Base-by-base conservation (phyloP, 2,888 invertebrate species). In the Salticus scenicus region DNA sequence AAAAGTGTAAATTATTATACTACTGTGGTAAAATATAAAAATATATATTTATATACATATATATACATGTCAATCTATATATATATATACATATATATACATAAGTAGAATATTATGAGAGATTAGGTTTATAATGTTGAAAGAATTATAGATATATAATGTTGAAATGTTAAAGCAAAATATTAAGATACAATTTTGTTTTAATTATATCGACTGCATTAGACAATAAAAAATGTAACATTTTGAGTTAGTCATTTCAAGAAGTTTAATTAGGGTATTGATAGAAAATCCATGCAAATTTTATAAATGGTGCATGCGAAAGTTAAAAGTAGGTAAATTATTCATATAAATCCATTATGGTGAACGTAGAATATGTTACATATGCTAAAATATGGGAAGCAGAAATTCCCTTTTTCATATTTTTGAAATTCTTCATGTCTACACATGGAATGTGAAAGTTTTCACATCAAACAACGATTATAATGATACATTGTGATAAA, bases 401-500 rank as follows among this genome's bases (percentile, higher is more conserved):
- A 57, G 8, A 57, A 47, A 17, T 57, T 57, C 57, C 57, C 5
- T 7, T 5, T 57, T 57, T 1, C 4, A 57, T 57, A 57, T 57
- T 57, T 57, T 57, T 57, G 24, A 24, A 57, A 57, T 4, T 24
- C 12, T 5, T 20, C 24, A 57, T 57, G 24, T 17, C 0, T 30
- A 14, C 1, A 66, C 30, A 31, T 0, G 8, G 30, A 66, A 30
- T 66, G 24, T 66, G n/a, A 31, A 30, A 66, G 66, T 1, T 30
- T 14, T 12, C 12, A 28, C 66, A 2, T n/a, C n/a, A 66, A 66
- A 66, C 30, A 66, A 66, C 30, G 31, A 31, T 31, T 66, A 17
- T 31, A 66, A 30, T 30, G 28, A 31, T 30, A 30, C 66, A 66
- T 66, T 31, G 31, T 66, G 31, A 66, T 66, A 31, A 66, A 31